These are phyloP conservation scores for Petrosia ficiformis DNA, from an alignment of 37 sponge, comb jelly and placozoan genomes.

Conservation along the genomic window DNA sequence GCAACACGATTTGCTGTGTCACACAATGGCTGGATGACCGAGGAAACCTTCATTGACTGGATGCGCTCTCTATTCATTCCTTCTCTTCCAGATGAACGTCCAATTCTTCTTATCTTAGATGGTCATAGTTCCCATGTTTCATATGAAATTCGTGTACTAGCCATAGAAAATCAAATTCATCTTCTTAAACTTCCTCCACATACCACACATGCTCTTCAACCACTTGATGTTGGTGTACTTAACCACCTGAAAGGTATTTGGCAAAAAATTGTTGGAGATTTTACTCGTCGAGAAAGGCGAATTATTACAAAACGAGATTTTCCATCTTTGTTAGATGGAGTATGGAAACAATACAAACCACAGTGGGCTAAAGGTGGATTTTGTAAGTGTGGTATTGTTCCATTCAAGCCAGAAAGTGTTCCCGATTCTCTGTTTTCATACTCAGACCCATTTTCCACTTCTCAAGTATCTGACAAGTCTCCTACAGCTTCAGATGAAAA, in stretches of 20 bases:
- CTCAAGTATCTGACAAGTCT: too few relatives aligned
- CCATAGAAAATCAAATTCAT: neutral
- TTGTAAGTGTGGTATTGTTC: too few relatives aligned
- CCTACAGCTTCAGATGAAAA: too few relatives aligned
- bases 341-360: too few relatives aligned
- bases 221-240: neutral
- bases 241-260: neutral
- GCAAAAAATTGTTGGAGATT: neutral
- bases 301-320: neutral
- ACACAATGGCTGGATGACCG: conserved; percentile 41
- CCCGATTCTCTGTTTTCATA: too few relatives aligned
- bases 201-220: neutral
- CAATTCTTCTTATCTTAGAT: conserved; percentile 2
- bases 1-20: conserved; percentile 11
- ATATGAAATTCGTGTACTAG: neutral
- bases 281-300: neutral
- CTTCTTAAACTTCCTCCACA: conserved; percentile 14
- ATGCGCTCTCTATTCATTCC: conserved; percentile 31
- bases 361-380: too few relatives aligned
- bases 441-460: too few relatives aligned
- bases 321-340: neutral
- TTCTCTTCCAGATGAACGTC: neutral
- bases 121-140: conserved; percentile 4
- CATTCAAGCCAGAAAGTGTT: too few relatives aligned
- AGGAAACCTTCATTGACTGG: too few relatives aligned